Percentiles rank a stretch among this genome's conserved stretches.
These are phyloP conservation scores for Malurus leucopterus DNA, from an alignment of 2,797 vertebrate genomes.

Conservation along the genomic window DNA sequence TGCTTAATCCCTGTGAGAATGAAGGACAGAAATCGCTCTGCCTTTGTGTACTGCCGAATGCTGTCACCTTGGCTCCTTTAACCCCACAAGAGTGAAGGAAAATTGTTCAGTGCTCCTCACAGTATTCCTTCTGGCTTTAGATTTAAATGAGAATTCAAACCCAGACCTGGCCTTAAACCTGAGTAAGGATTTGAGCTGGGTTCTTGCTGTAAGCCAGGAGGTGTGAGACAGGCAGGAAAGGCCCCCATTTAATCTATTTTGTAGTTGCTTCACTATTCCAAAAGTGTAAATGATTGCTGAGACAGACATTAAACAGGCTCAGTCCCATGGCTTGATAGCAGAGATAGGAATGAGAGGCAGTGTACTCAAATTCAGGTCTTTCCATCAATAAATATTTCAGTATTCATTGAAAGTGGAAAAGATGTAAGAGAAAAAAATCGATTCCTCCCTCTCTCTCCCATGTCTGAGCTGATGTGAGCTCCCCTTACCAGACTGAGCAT, in stretches of 20 bases:
- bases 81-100: neutral
- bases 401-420: neutral
- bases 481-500: neutral
- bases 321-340: neutral
- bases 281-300: neutral
- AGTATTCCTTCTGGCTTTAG: neutral
- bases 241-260: neutral
- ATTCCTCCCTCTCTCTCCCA: neutral
- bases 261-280: neutral
- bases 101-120: neutral
- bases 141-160: neutral
- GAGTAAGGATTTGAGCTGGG: neutral
- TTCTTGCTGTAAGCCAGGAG: neutral
- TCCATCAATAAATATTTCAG: neutral
- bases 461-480: neutral
- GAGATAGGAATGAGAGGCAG: neutral
- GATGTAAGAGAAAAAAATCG: neutral
- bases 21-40: neutral
- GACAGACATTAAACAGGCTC: neutral
- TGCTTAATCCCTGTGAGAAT: neutral
- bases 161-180: neutral
- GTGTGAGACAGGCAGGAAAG: neutral
- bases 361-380: neutral
- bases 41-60: neutral
- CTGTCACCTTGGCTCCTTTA: neutral